Evolutionary conservation across 2,888 invertebrate species (phyloP), one percentile per base, ranked within the genome.

Genomic region (Dicyrtoma fusca): DNA sequence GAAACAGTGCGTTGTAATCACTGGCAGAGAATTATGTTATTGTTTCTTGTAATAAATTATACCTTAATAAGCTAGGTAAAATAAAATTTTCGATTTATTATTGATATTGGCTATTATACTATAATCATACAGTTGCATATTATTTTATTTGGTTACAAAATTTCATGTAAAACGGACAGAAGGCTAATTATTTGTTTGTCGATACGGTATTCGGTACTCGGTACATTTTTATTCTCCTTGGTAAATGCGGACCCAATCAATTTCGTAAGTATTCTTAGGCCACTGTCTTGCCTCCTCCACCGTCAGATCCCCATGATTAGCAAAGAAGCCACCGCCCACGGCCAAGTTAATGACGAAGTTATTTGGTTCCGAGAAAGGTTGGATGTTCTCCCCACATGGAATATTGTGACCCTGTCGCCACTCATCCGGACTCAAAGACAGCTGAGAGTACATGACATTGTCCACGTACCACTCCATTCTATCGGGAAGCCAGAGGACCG

Each of bases 391-490:
- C 63, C 75, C 73, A 51, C 80, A 80, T 6, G 80, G 78, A 34
- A 72, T 66, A 53, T 73, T 76, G 4, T 45, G 63, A 13, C 51
- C 55, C 4, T 42, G n/a, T 14, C 70, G 17, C 70, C 63, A 63
- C 13, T 21, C 34, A 25, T 62, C 69, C 0, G 74, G 73, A 25
- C 76, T 76, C 5, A 80, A 63, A 8, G 76, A 75, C 11, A 75
- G 75, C 57, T 75, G 72, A 34, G 72, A 79, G 49, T 73, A 75
- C 21, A 71, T 74, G 11, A 70, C 53, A 53, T 77, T 76, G 47
- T 80, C 80, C 53, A 80, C 65, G 64, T 80, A 80, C 74, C 76
- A 79, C 51, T 78, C 79, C 14, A 79, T 55, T 62, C 47, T 74
- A 2, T 63, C 63, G 11, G 76, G 77, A 1, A 78, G 61, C 79